These are phyloP conservation scores for Lytechinus variegatus DNA, from an alignment of 35 echinoderm and acorn worm genomes.

Conservation along the genomic window DNA sequence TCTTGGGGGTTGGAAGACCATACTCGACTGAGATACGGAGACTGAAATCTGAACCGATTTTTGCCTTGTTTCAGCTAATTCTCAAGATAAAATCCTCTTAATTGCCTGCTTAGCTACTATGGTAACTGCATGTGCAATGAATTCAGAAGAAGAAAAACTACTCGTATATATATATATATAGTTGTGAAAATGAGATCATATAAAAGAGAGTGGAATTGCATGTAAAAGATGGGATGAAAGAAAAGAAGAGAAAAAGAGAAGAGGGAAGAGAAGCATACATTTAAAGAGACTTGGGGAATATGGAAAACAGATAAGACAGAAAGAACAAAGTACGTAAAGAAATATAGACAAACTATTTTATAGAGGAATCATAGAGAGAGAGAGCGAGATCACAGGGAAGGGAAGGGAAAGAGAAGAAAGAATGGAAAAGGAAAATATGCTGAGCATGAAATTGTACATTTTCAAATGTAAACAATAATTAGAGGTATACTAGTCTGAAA, in stretches of 20 bases:
- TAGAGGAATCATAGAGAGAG: neutral
- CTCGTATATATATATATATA: too few species aligned
- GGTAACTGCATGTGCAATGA: constrained; percentile 19
- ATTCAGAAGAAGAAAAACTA: neutral
- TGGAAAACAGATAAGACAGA: neutral
- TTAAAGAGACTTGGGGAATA: neutral
- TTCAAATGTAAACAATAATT: neutral
- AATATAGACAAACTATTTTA: neutral
- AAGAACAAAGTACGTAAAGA: neutral
- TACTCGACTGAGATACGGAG: neutral
- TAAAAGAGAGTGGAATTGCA: neutral
- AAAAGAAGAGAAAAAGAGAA: neutral
- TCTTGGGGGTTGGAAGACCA: neutral
- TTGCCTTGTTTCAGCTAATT: constrained; percentile 16
- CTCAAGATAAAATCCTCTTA: neutral
- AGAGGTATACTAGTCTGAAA: neutral
- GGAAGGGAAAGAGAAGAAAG: neutral
- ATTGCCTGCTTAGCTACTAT: neutral
- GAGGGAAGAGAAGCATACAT: neutral
- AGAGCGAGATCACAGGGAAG: neutral
- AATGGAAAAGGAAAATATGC: too few species aligned
- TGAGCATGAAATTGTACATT: neutral
- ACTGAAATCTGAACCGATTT: neutral
- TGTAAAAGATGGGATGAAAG: neutral
- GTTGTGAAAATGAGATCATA: too few species aligned